Conservation (phyloP, 2,888 invertebrate genomes). For the Deroplatys truncata region DNA sequence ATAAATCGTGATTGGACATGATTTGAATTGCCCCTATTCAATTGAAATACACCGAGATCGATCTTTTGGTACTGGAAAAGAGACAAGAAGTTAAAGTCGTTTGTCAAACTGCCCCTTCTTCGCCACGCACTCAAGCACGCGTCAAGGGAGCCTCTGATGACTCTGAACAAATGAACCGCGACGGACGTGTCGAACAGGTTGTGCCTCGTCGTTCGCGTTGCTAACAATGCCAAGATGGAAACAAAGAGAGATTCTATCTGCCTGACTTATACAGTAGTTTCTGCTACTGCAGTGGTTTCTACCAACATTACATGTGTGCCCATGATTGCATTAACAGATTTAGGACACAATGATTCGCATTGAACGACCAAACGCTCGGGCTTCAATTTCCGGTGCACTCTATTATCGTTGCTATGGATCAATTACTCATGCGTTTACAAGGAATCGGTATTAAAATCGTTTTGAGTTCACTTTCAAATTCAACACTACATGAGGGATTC, state of each 20-base stretch:
- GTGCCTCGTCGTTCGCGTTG: not conserved
- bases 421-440: too few species aligned
- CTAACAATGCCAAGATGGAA: not conserved
- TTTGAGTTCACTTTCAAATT: too few species aligned
- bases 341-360: too few species aligned
- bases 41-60: not conserved
- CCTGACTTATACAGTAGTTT: not conserved
- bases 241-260: not conserved
- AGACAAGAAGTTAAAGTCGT: not conserved
- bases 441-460: too few species aligned
- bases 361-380: too few species aligned
- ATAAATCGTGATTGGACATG: constrained; percentile 15
- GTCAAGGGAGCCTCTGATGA: not conserved
- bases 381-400: too few species aligned
- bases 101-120: constrained; percentile 1
- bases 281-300: too few species aligned
- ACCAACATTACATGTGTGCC: not conserved
- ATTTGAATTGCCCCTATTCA: constrained; percentile 3
- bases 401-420: too few species aligned
- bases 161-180: constrained; percentile 3
- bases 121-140: not conserved
- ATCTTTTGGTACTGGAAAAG: not conserved
- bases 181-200: not conserved
- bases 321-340: too few species aligned
- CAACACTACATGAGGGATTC: too few species aligned